These are phyloP conservation scores for Cryptocephalus primarius DNA, from an alignment of 2,888 invertebrate species.

Conservation along the genomic window DNA sequence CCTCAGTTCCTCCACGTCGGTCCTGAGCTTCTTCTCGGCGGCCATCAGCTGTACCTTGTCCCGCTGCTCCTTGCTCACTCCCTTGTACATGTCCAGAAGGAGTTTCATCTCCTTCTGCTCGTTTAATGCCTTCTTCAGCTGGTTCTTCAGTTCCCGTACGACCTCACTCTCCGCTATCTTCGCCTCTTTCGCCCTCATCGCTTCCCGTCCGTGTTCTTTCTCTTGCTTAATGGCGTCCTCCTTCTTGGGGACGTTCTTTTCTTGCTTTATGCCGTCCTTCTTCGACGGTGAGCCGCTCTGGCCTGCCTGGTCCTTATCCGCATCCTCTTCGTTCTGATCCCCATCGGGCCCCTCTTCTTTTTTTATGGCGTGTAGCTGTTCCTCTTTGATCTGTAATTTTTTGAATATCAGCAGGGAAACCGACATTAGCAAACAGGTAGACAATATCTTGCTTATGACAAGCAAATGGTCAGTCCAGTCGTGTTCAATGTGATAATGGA, in stretches of 20 bases:
- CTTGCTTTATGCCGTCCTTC: conserved; percentile 45
- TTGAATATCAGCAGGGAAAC: too few species aligned
- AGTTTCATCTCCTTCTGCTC: conserved; percentile 93
- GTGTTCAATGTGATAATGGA: too few species aligned
- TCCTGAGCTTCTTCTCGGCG: conserved; percentile 80
- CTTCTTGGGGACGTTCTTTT: conserved; percentile 47
- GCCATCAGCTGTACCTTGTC: conserved; percentile 96
- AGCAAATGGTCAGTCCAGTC: too few species aligned
- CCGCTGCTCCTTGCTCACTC: conserved; percentile 90
- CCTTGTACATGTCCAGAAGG: conserved; percentile 92
- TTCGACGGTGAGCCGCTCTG: conserved; percentile 39
- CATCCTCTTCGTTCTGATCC: conserved; percentile 35
- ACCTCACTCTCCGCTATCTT: conserved; percentile 62
- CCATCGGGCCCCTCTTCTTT: conserved; percentile 40
- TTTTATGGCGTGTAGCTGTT: conserved; percentile 22
- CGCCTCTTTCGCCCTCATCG: conserved; percentile 50
- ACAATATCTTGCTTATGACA: too few species aligned
- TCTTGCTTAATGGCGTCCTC: conserved; percentile 49
- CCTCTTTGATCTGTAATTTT: conserved; percentile 32
- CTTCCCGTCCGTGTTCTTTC: conserved; percentile 48
- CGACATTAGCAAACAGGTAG: too few species aligned
- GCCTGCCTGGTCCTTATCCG: conserved; percentile 35
- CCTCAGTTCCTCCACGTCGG: conserved; percentile 81
- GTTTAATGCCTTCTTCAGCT: conserved; percentile 89
- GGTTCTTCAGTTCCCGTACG: conserved; percentile 79